A percentile compares a stretch with the other conserved stretches of the same genome.
phyloP scores from a whole-genome alignment of 2,113 vertebrate genomes.

The Trogon surrucura region DNA sequence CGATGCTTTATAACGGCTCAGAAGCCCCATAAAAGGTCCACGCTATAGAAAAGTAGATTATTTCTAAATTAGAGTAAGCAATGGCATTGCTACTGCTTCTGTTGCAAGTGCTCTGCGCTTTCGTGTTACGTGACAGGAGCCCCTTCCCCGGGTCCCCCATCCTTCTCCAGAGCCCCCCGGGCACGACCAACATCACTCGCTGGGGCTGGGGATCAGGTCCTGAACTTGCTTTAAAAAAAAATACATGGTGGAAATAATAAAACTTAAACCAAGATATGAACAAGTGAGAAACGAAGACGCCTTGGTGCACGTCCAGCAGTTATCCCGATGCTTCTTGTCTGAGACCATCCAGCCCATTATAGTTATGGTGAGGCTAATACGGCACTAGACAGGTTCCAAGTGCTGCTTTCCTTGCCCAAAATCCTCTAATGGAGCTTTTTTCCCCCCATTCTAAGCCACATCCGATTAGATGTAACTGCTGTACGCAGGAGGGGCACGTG shows the following conservation, averaged over 20 bases:
- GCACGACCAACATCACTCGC: background rate
- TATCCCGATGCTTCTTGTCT: background rate
- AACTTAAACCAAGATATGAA: background rate
- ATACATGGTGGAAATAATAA: background rate
- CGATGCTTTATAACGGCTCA: background rate
- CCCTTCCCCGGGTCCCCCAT: background rate
- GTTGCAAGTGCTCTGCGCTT: background rate
- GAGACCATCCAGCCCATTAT: background rate
- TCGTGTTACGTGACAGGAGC: background rate
- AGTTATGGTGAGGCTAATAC: background rate
- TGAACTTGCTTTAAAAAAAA: background rate
- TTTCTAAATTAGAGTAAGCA: background rate
- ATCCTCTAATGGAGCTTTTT: background rate
- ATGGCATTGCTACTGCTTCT: background rate
- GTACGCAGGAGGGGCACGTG: rapidly evolving
- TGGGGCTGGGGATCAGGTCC: background rate
- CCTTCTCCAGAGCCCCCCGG: background rate
- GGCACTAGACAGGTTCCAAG: background rate
- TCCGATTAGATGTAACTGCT: background rate
- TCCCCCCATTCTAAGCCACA: background rate
- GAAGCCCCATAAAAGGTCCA: background rate
- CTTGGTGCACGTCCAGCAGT: background rate
- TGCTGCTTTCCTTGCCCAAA: background rate
- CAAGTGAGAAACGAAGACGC: background rate
- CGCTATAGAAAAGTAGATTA: background rate